Percentiles rank a stretch among this genome's conserved stretches.
These are phyloP conservation scores for Hyla sarda DNA, from an alignment of 2,113 vertebrate species.

Conservation along the genomic window DNA sequence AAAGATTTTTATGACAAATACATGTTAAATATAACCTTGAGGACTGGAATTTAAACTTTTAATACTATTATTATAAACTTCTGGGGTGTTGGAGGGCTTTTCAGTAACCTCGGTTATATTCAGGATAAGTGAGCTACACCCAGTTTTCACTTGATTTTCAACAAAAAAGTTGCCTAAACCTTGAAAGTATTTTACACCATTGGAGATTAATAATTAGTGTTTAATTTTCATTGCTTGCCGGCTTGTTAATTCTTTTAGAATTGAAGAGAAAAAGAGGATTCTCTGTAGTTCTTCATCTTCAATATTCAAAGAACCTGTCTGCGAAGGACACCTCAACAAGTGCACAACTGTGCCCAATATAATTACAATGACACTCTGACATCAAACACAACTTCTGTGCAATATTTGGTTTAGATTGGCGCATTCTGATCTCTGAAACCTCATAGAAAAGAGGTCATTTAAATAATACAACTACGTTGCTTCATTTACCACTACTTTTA, in stretches of 20 bases:
- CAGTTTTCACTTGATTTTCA: slow-evolving; percentile 14
- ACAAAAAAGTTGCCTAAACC: background rate
- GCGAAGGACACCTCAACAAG: slow-evolving; percentile 37
- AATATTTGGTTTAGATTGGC: slow-evolving; percentile 40
- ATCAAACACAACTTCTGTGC: slow-evolving; percentile 30
- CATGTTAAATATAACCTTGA: no score
- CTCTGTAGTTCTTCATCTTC: slow-evolving; percentile 20
- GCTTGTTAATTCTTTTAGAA: slow-evolving; percentile 16
- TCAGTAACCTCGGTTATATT: no score
- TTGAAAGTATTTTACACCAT: background rate
- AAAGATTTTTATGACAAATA: no score
- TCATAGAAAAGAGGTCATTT: slow-evolving; percentile 41
- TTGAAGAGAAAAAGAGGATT: slow-evolving; percentile 7
- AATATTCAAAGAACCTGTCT: slow-evolving; percentile 19
- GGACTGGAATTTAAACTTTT: no score
- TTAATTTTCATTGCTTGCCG: background rate
- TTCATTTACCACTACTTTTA: background rate
- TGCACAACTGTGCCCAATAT: slow-evolving; percentile 20
- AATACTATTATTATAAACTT: no score
- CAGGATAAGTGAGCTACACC: no score
- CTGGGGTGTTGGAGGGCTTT: no score
- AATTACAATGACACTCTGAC: slow-evolving; percentile 34
- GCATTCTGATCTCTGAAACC: slow-evolving; percentile 27
- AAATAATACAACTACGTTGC: slow-evolving; percentile 36
- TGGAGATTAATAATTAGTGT: slow-evolving; percentile 10